Conservation (phyloP, 64 coral and sea anemone genomes). For the Porites australiensis region DNA sequence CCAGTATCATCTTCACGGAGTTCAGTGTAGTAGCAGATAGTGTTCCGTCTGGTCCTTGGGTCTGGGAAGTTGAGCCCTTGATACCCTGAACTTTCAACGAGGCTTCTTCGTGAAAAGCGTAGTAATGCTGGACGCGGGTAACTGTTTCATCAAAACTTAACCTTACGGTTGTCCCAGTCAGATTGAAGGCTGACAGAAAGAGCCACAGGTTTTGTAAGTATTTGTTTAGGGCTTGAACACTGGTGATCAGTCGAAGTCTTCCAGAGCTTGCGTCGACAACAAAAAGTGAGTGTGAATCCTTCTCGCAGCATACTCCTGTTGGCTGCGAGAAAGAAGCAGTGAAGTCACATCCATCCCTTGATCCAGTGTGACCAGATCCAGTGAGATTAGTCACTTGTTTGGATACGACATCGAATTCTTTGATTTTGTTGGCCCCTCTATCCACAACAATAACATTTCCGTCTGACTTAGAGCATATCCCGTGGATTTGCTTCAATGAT, state of each 20-base stretch:
- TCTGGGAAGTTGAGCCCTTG: too few relatives aligned
- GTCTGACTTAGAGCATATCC: constrained; percentile 59
- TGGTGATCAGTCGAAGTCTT: constrained; percentile 58
- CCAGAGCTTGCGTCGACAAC: constrained; percentile 54
- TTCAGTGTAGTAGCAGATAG: too few relatives aligned
- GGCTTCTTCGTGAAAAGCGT: too few relatives aligned
- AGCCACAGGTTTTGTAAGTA: constrained; percentile 70
- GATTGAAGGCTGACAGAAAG: constrained; percentile 60
- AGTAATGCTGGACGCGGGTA: too few relatives aligned
- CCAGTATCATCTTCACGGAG: too few relatives aligned
- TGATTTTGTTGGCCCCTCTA: constrained; percentile 73
- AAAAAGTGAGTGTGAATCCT: constrained; percentile 52
- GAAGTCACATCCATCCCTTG: constrained; percentile 68
- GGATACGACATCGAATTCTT: constrained; percentile 37
- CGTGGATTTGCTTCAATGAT: constrained; percentile 60
- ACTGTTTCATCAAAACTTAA: constrained; percentile 65
- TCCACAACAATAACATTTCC: constrained; percentile 49
- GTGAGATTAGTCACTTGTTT: constrained; percentile 40
- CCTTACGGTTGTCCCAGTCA: constrained; percentile 48
- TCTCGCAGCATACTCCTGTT: constrained; percentile 65
- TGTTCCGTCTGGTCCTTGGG: too few relatives aligned
- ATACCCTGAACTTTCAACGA: too few relatives aligned
- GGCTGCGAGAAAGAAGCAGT: constrained; percentile 54
- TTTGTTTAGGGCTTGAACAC: constrained; percentile 57
- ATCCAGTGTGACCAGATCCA: constrained; percentile 61